phyloP scores from a whole-genome alignment of 2,888 invertebrate genomes.

The Morpho deidamia region DNA sequence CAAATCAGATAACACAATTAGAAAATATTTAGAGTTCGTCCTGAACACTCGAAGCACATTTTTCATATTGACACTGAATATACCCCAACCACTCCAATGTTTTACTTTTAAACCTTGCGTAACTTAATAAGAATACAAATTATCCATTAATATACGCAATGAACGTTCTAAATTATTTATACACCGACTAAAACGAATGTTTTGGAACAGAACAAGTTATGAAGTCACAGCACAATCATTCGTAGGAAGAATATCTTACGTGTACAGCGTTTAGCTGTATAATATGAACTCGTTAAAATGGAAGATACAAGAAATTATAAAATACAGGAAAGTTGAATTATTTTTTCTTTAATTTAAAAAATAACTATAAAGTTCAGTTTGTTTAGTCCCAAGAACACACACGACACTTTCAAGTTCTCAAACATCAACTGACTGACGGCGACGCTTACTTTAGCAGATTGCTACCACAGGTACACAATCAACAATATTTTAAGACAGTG shows the following conservation, averaged over 20 bases:
- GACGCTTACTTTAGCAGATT: conserved; percentile 17
- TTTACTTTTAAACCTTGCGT: neutral
- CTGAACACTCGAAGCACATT: conserved; percentile 51
- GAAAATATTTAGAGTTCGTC: conserved; percentile 58
- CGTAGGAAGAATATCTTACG: conserved; percentile 16
- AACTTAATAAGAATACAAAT: conserved; percentile 1
- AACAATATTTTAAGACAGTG: neutral
- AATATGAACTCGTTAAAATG: conserved; percentile 1
- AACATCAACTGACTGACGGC: conserved; percentile 35
- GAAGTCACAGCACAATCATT: conserved; percentile 39
- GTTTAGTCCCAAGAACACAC: conserved; percentile 14
- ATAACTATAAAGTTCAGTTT: conserved; percentile 14
- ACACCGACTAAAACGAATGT: conserved; percentile 34
- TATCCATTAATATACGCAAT: conserved; percentile 4
- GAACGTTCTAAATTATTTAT: conserved; percentile 9
- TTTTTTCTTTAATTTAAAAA: conserved; percentile 10
- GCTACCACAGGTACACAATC: conserved; percentile 3
- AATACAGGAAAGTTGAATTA: conserved; percentile 3
- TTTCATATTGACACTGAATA: conserved; percentile 53
- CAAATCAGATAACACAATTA: conserved; percentile 53
- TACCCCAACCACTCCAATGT: conserved; percentile 11
- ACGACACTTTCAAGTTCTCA: conserved; percentile 27
- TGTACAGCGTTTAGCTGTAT: conserved; percentile 1
- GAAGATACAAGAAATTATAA: conserved; percentile 1
- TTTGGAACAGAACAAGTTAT: conserved; percentile 51